Percentiles rank a stretch among this genome's conserved stretches.
phyloP scores from a whole-genome alignment of 2,888 invertebrate species.

The Anoncus sp. region DNA sequence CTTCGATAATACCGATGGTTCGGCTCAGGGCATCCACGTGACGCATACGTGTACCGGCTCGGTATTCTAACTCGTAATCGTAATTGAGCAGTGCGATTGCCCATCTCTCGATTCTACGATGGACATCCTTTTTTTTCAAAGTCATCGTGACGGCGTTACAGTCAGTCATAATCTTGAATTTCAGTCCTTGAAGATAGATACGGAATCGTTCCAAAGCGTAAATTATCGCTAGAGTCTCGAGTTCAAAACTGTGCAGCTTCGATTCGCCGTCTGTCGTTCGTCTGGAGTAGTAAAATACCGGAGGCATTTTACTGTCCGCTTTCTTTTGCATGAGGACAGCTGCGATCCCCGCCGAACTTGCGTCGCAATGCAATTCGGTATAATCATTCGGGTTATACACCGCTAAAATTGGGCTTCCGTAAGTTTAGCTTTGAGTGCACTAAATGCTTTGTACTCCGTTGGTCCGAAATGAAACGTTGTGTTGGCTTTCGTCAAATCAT shows the following conservation, averaged over 20 bases:
- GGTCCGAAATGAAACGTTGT: conserved; percentile 67
- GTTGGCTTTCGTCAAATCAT: conserved; percentile 66
- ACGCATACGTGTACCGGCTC: conserved; percentile 66
- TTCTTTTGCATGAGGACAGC: conserved; percentile 74
- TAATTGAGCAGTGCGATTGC: conserved; percentile 67
- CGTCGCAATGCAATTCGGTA: conserved; percentile 79
- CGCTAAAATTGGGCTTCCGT: conserved; percentile 68
- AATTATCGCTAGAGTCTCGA: neutral
- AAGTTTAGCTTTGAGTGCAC: conserved; percentile 65
- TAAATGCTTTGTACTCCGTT: conserved; percentile 67
- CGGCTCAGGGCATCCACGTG: conserved; percentile 73
- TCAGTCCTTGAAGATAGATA: neutral
- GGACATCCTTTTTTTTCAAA: too few relatives aligned
- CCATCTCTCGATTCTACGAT: too few relatives aligned
- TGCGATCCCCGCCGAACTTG: conserved; percentile 73
- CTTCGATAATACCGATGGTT: conserved; percentile 54
- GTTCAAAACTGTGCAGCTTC: conserved; percentile 74
- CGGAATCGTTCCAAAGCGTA: conserved; percentile 1
- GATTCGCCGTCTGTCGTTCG: conserved; percentile 70
- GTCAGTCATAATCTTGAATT: too few relatives aligned
- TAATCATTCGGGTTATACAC: conserved; percentile 73
- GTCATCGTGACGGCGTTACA: too few relatives aligned
- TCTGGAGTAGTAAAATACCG: conserved; percentile 74
- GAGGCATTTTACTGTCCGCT: conserved; percentile 69
- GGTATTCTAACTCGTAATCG: conserved; percentile 69